Base-by-base conservation (phyloP, 2,797 vertebrate species). In the Lycodopsis pacificus region DNA sequence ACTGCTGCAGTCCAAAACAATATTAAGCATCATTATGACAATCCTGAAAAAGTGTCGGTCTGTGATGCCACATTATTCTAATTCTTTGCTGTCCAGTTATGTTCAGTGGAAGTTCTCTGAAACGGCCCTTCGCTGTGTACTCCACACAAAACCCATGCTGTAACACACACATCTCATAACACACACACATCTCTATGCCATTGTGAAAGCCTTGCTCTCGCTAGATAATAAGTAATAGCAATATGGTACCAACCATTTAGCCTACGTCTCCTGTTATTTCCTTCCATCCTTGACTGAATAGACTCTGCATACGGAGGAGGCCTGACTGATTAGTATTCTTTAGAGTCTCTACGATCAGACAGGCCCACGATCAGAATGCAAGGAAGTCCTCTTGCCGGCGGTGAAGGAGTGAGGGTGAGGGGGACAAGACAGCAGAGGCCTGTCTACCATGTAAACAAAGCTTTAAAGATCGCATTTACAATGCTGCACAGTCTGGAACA, bases 241-340 rank as follows among this genome's bases (percentile, higher is more conserved):
- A 86, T 75, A 75, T 51, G 57, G 81, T 71, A 72, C 42, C 64
- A 42, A 42, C 66, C 71, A 81, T 92, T 90, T 71, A 88, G 92
- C 71, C 91, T 80, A 84, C 56, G 73, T 78, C 74, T 75, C 7
- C 70, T 63, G 70, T 81, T 90, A 80, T 83, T 90, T 80, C 68
- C 71, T 40, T 46, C 66, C 58, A 76, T 65, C 69, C 38, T 59
- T 54, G 64, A 79, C 58, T 78, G 73, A 88, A 79, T 30, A n/a
- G 67, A 86, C 49, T 76, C 17, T 71, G 84, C 80, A 80, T 86
- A 83, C 49, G 71, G 78, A 85, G 77, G 83, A 79, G 80, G 81
- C 85, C 82, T 30, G 68, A 46, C 91, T 91, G 83, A 94, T 96
- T 94, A 95, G 93, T 93, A 95, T 95, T 95, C 95, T 88, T 89